Conservation (phyloP, 2,797 vertebrate genomes). For the Oreortyx pictus region DNA sequence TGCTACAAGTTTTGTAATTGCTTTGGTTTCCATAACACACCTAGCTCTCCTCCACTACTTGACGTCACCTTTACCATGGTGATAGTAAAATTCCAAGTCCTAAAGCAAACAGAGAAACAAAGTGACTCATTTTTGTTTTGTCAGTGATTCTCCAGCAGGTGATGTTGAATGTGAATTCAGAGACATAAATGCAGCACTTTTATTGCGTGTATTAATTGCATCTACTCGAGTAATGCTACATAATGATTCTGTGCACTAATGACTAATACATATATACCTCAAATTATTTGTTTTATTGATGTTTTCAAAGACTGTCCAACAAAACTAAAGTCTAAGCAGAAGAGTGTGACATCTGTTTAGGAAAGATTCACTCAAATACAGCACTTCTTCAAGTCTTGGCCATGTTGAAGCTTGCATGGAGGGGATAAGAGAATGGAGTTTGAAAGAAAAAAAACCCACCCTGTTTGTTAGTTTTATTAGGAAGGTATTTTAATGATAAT, state of each 20-base stretch:
- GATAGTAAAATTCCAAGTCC: conserved; percentile 31
- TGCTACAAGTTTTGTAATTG: not conserved
- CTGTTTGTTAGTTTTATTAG: conserved; percentile 72
- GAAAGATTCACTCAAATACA: conserved; percentile 54
- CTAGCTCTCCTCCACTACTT: not conserved
- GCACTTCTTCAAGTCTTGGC: conserved; percentile 62
- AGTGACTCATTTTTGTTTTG: conserved; percentile 38
- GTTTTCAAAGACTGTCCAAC: not conserved
- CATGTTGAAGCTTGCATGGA: conserved; percentile 51
- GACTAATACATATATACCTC: not conserved
- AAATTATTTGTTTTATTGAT: conserved; percentile 8
- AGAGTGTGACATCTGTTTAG: conserved; percentile 54
- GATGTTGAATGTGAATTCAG: not conserved
- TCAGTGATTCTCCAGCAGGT: not conserved
- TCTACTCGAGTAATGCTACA: not conserved
- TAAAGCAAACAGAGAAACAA: conserved; percentile 50
- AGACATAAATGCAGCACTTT: not conserved
- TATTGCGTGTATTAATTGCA: not conserved
- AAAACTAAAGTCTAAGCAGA: conserved; percentile 17
- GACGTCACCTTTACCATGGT: not conserved
- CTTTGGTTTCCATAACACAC: not conserved
- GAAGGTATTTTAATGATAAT: conserved; percentile 75
- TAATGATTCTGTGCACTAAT: not conserved
- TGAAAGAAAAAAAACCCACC: conserved; percentile 42
- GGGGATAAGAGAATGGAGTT: conserved; percentile 55